Evolutionary conservation across 2,888 invertebrate genomes (phyloP), one percentile per base, ranked within the genome.

Genomic region (Pogonocherus hispidulus): DNA sequence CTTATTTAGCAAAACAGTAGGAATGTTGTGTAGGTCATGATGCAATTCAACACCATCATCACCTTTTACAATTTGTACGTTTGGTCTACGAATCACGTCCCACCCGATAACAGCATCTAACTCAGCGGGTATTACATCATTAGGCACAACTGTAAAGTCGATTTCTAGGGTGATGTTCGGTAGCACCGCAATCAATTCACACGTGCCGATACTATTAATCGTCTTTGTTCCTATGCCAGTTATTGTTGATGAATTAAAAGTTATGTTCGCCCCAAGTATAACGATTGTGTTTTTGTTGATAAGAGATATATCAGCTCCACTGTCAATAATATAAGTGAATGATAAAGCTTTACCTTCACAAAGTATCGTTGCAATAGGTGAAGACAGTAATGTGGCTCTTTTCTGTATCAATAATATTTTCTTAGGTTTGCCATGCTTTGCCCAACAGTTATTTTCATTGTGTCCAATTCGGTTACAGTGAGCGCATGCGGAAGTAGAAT

Each of bases 321-420:
- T 75, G 57, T 76, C 73, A 23, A 76, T 73, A 8, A 75, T 60
- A 56, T 75, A 74, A 1, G 57, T 57, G 41, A 74, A 69, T 18
- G 54, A 41, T 11, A 35, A 16, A 8, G 66, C 67, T 23, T 65
- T 46, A 3, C 68, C 44, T 14, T 70, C 46, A 22, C 63, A 70
- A 44, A 75, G 47, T 8, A 75, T 2, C n/a, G 70, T 74, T 8
- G 71, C 71, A 23, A 74, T 69, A 5, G 72, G 71, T 57, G 72
- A 67, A 47, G 37, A 52, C 3, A 8, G 3, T 22, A 66, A 27
- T 47, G 66, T 55, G 47, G 65, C 55, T 57, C 72, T 20, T 52
- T 63, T 52, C 18, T 65, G 68, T 35, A 68, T 8, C 47, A 68
- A 4, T 11, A 70, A 23, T 6, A 56, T 60, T 63, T 65, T 72